Evolutionary conservation across 2,888 invertebrate species (phyloP), one percentile per base, ranked within the genome.

Genomic region (Drosophila prolongata): DNA sequence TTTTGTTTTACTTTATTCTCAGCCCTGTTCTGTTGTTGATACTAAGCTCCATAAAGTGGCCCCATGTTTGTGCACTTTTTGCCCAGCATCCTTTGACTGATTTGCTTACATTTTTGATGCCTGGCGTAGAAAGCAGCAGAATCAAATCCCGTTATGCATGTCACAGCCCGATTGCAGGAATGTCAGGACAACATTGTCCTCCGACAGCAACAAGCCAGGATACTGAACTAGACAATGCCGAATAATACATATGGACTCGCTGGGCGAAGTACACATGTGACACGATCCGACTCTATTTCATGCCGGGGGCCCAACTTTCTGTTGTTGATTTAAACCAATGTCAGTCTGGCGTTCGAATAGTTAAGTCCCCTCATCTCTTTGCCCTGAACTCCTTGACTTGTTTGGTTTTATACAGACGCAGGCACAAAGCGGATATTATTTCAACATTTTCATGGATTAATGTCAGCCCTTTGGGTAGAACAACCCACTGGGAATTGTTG

Each of bases 101-200:
- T 87, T 75, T 79, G 77, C 73, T 87, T 77, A 64, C 62, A 68
- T 64, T 60, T 75, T 74, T 74, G 58, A 65, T 49, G 58, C 16
- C 55, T 65, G 62, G 40, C 49, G 68, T 53, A 57, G 78, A 76
- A 71, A 56, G 34, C 34, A 49, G 34, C 42, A 38, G 37, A 60
- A 42, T 55, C 60, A 73, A 81, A 85, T 85, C 86, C 70, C 49
- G 75, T 82, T 85, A 77, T 85, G 75, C 77, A 77, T 81, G 85
- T 75, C 75, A 75, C 77, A 68, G 71, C n/a, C 61, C 62, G 57
- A 58, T 62, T 43, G 50, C 14, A 35, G 8, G 54, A 52, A 43
- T 62, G 55, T 42, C 43, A 66, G 57, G 47, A 46, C 70, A 53
- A 44, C 27, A 42, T 65, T 50, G 35, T 65, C 50, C 65, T 46